phyloP scores from a whole-genome alignment of 1,140 invertebrate species.

The Catajapyx aquilonaris region DNA sequence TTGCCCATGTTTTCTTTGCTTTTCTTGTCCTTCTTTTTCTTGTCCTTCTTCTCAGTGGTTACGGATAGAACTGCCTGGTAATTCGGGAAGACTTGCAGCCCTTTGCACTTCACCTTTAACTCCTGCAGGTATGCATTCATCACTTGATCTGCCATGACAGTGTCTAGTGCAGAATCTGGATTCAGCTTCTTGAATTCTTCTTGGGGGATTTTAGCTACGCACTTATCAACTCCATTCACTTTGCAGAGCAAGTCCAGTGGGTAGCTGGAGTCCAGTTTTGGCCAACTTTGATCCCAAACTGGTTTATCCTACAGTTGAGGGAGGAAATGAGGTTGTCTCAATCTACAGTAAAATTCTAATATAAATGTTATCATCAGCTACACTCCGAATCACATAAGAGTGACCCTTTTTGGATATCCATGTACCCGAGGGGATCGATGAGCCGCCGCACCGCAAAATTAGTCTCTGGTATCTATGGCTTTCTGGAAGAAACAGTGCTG shows the following conservation, averaged over 20 bases:
- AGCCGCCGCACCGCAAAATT: no score
- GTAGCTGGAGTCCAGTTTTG: constrained; percentile 50
- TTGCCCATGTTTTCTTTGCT: no score
- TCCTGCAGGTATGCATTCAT: neutral
- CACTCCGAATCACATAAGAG: no score
- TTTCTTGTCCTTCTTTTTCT: constrained; percentile 5
- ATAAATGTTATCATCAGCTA: no score
- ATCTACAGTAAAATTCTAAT: no score
- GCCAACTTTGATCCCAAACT: constrained; percentile 41
- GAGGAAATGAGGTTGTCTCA: no score
- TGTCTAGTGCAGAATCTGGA: neutral
- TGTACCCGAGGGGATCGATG: no score
- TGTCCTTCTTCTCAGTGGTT: constrained; percentile 3
- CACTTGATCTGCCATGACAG: neutral
- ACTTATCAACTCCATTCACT: constrained; percentile 20
- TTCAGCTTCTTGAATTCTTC: neutral
- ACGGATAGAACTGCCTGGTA: constrained; percentile 3
- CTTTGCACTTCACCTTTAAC: neutral
- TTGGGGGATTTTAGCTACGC: neutral
- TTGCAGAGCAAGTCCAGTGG: constrained; percentile 35
- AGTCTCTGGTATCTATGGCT: no score
- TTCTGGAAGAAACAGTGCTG: no score
- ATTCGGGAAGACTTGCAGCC: constrained; percentile 3
- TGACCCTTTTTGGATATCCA: no score
- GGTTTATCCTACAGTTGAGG: constrained; percentile 17